phyloP scores from a whole-genome alignment of 2,888 invertebrate genomes.

The Mythimna ferrago region DNA sequence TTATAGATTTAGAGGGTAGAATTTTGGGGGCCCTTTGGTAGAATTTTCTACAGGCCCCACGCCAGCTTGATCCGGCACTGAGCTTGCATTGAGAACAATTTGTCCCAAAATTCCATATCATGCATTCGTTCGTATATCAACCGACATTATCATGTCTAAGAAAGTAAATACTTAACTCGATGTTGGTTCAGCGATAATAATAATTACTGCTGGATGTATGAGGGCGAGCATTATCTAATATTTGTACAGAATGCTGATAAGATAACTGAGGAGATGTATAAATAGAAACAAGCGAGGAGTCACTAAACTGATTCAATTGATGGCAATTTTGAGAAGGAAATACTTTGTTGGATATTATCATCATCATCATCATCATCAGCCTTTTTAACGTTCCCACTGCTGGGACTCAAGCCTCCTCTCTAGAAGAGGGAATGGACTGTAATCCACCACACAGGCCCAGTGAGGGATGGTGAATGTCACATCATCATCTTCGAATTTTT shows the following conservation, averaged over 20 bases:
- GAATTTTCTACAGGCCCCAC: no score
- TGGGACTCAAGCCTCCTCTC: no score
- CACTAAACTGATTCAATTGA: conserved; percentile 69
- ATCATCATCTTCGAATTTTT: no score
- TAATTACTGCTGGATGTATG: conserved; percentile 88
- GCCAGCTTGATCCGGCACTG: no score
- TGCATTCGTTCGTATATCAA: conserved; percentile 54
- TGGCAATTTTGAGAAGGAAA: conserved; percentile 45
- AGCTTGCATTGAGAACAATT: neutral
- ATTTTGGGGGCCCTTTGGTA: no score
- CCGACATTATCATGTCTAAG: conserved; percentile 79
- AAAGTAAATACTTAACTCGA: conserved; percentile 82
- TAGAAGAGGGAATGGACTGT: no score
- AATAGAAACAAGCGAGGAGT: conserved; percentile 67
- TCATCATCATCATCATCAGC: no score
- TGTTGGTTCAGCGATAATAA: conserved; percentile 86
- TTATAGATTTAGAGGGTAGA: no score
- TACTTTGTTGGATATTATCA: conserved; percentile 13
- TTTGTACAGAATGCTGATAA: conserved; percentile 84
- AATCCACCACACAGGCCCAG: no score
- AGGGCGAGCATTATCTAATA: conserved; percentile 85
- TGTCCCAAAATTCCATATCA: conserved; percentile 36
- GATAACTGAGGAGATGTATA: conserved; percentile 81
- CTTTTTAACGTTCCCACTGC: no score
- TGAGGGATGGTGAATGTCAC: no score